These are phyloP conservation scores for Drosophila santomea DNA, from an alignment of 1,140 invertebrate species.

Conservation along the genomic window DNA sequence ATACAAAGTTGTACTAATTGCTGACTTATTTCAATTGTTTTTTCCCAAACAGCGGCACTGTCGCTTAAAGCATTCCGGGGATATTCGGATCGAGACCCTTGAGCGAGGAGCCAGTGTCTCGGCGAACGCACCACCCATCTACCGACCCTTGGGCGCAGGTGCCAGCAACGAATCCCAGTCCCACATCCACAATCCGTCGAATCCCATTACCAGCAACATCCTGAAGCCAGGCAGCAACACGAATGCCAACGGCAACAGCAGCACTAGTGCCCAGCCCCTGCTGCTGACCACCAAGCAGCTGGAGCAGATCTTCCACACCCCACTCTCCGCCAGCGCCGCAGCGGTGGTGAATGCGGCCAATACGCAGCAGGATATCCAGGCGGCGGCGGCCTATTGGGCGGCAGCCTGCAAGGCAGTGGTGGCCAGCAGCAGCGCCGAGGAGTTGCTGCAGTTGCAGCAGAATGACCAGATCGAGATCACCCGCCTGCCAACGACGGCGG, in stretches of 20 bases:
- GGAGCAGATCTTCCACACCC: conserved; percentile 68
- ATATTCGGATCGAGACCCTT: conserved; percentile 88
- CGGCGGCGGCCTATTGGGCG: conserved; percentile 68
- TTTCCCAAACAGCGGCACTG: conserved; percentile 87
- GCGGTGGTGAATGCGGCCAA: conserved; percentile 71
- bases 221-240: conserved; percentile 12
- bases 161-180: conserved; percentile 69
- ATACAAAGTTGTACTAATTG: conserved; percentile 16
- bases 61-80: conserved; percentile 89
- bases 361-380: conserved; percentile 72
- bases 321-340: conserved; percentile 67
- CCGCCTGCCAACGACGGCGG: conserved; percentile 42
- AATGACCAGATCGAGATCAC: conserved; percentile 83
- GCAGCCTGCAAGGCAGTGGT: conserved; percentile 66
- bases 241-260: conserved; percentile 6
- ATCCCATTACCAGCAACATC: conserved; percentile 10
- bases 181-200: conserved; percentile 46
- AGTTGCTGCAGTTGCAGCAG: conserved; percentile 72
- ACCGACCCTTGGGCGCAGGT: conserved; percentile 75
- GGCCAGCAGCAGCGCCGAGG: conserved; percentile 57
- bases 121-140: conserved; percentile 79
- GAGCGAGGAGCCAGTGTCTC: conserved; percentile 76
- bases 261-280: conserved; percentile 26
- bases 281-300: conserved; percentile 60
- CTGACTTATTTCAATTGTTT: conserved; percentile 10